Base-by-base conservation (phyloP, 2,797 vertebrate species). In the Enteromius paludinosus region DNA sequence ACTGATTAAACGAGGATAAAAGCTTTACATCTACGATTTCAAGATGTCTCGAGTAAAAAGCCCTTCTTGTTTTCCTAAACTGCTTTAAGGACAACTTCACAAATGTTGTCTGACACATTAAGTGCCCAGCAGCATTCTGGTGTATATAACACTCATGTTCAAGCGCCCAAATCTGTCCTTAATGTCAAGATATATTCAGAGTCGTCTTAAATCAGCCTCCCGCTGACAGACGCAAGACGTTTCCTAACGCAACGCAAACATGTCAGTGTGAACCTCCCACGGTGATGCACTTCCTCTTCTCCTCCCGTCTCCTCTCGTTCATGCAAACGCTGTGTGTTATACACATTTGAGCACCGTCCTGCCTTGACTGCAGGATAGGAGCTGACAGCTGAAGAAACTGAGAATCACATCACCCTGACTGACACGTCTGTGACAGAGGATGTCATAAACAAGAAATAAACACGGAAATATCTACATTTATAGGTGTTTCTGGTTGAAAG, bases 31-130 rank as follows among this genome's bases (percentile, higher is more conserved):
- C 15, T 18, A 66, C 0, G 14, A 25, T 28, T 65, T 33, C 43
- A 52, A 52, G 43, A 54, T 54, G 9, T 25, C 20, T 56, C 20
- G 12, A 64, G 59, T 65, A 33, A 78, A 49, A 52, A 68, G 30
- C 62, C 38, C 76, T 7, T 23, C 11, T 35, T 65, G 20, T 66
- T 54, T 59, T 28, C 52, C 52, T 25, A 54, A 71, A 73, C 25
- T 54, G 15, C 59, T 41, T 74, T 56, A 61, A 70, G 28, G n/a
- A 52, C 64, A 52, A 76, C 62, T 79, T 80, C 66, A 82, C 66
- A 85, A 70, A 74, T 10, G 49, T 74, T 38, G 14, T 74, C 49
- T 38, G 62, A 78, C 76, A 66, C 45, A 78, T 78, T 38, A 38
- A 78, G 62, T 49, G 64, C 30, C 18, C 62, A 11, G 25, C n/a